phyloP scores from a whole-genome alignment of 1,140 invertebrate species.

The Neotoxoptera formosana region DNA sequence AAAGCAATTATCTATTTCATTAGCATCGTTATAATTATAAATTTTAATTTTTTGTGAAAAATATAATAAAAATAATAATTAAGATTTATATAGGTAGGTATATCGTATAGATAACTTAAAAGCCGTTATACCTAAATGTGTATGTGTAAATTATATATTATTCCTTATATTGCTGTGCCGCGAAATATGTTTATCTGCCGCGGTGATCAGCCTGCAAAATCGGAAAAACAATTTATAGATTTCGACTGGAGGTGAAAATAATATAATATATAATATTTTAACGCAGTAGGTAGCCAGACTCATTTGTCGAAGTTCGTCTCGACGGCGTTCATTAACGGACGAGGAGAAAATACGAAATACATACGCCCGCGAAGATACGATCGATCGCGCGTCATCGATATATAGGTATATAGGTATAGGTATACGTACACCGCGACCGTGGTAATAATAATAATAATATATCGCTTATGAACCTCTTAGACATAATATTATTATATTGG shows the following conservation, averaged over 20 bases:
- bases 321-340: not conserved
- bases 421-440: not conserved
- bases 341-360: not conserved
- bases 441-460: not conserved
- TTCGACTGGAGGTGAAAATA: not conserved
- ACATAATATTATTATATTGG: conserved; percentile 5
- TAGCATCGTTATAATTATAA: not conserved
- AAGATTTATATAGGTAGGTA: not conserved
- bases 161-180: not conserved
- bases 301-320: conserved; percentile 14
- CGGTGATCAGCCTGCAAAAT: not conserved
- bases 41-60: not conserved
- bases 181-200: not conserved
- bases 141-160: not conserved
- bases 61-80: not conserved
- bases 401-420: not conserved
- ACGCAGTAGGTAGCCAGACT: not conserved
- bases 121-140: not conserved
- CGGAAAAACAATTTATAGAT: not conserved
- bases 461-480: not conserved
- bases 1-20: conserved; percentile 1
- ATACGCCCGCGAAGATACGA: not conserved
- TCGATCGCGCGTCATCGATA: conserved; percentile 7
- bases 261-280: not conserved
- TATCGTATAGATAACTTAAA: not conserved